Evolutionary conservation across 2,888 invertebrate genomes (phyloP).

Genomic region (Eilema griseolum): DNA sequence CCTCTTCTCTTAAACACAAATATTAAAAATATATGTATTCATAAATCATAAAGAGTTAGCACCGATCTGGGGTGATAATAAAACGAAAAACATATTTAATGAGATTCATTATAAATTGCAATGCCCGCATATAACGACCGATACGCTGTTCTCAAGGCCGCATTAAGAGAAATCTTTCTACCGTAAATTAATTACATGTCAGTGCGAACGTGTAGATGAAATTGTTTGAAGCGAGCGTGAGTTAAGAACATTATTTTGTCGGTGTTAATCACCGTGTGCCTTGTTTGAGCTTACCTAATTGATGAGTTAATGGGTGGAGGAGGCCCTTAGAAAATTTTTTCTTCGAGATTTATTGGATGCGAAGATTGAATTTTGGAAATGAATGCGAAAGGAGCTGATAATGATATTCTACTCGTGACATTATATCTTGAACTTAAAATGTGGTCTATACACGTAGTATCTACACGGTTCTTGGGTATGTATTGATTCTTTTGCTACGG

Average conservation of each 20-base stretch:
- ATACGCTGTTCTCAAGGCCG: conserved; percentile 31
- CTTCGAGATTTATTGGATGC: conserved; percentile 25
- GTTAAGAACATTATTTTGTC: conserved; percentile 57
- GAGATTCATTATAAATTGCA: background rate
- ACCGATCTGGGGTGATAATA: background rate
- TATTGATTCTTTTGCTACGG: too few relatives aligned
- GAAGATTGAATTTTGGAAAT: background rate
- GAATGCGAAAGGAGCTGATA: background rate
- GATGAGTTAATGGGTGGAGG: conserved; percentile 45
- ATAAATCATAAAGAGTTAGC: too few relatives aligned
- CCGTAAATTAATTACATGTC: conserved; percentile 60
- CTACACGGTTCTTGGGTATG: too few relatives aligned
- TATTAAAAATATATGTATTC: background rate
- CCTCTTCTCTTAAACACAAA: background rate
- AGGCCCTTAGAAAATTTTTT: conserved; percentile 28
- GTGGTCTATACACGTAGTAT: too few relatives aligned
- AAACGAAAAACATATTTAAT: background rate
- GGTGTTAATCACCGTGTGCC: conserved; percentile 45
- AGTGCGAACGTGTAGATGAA: conserved; percentile 53
- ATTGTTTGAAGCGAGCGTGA: conserved; percentile 55
- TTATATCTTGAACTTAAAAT: too few relatives aligned
- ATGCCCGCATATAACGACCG: too few relatives aligned
- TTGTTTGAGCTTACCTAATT: conserved; percentile 47
- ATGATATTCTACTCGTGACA: too few relatives aligned
- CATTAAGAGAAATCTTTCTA: conserved; percentile 45